A percentile compares a stretch with the other conserved stretches of the same genome.
Evolutionary conservation across 2,113 vertebrate species (phyloP).

Genomic region (Lucifuga dentata): DNA sequence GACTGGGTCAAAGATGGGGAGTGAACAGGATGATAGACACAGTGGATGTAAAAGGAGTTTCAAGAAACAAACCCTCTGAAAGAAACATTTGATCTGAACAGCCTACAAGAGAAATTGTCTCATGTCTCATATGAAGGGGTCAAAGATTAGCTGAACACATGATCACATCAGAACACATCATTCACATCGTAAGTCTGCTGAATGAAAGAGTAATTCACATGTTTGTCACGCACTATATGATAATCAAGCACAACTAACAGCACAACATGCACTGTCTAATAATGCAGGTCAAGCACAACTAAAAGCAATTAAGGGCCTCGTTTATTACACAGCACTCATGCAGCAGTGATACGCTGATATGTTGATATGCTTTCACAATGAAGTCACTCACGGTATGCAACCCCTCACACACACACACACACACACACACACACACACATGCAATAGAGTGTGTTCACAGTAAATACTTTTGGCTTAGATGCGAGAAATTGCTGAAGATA

Average conservation of each 20-base stretch:
- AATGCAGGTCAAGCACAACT: constrained; percentile 11
- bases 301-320: not conserved
- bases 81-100: no score
- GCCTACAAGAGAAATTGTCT: no score
- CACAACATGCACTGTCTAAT: no score
- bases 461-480: not conserved
- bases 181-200: no score
- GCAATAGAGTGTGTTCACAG: no score
- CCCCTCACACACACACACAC: no score
- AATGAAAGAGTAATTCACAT: no score
- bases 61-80: constrained; percentile 28
- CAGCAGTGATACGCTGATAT: not conserved
- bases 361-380: not conserved
- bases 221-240: not conserved
- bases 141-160: no score
- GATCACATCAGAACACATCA: no score
- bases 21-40: constrained; percentile 23
- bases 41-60: constrained; percentile 25
- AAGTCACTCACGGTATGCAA: constrained; percentile 2
- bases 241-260: no score
- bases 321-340: not conserved
- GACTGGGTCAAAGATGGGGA: constrained; percentile 44
- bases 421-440: no score
- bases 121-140: no score
- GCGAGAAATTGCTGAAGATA: constrained; percentile 6